Base-by-base conservation (phyloP, 2,113 vertebrate species). In the Coturnix japonica region DNA sequence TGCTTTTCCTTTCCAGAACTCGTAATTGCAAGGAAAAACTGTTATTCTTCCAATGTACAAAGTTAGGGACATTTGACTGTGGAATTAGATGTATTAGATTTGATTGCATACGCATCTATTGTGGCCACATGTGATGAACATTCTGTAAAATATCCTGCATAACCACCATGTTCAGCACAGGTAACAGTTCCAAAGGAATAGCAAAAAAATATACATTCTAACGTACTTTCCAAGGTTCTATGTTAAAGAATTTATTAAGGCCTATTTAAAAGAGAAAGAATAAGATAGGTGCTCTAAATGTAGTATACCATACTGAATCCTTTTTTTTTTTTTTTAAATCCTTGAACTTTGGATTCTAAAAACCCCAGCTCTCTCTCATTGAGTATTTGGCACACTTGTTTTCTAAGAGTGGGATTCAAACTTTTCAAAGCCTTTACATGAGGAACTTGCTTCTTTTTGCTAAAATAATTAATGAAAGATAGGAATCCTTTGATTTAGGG, bases 401-500 rank as follows among this genome's bases (percentile, higher is more conserved):
- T 96, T 95, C 78, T 81, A 89, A 57, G 82, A 89, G 23, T 37
- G 33, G 85, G 61, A 85, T 60, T 89, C 81, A 94, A 93, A 94
- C 83, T 96, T 97, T 93, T 94, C 83, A 94, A 95, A 96, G 79
- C 46, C 78, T n/a, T 85, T 77, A 81, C 59, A 80, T 74, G 61
- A 67, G 12, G 39, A 95, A 90, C 60, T 94, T 87, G 46, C 44
- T 94, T 69, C 69, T 90, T 93, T 94, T 94, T 79, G 46, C 63
- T 64, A n/a, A 84, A 53, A 53, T 94, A 90, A 93, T 75, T 84
- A 94, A 96, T 76, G 87, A 91, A 89, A 82, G 51, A 94, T 75
- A 89, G 15, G 59, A 94, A 83, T 86, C 83, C 90, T 94, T 91
- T 95, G 93, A 95, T 95, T 96, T 91, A 85, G 59, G 95, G 79